phyloP scores from a whole-genome alignment of 37 sponge, comb jelly and placozoan species.

The Spongilla lacustris region DNA sequence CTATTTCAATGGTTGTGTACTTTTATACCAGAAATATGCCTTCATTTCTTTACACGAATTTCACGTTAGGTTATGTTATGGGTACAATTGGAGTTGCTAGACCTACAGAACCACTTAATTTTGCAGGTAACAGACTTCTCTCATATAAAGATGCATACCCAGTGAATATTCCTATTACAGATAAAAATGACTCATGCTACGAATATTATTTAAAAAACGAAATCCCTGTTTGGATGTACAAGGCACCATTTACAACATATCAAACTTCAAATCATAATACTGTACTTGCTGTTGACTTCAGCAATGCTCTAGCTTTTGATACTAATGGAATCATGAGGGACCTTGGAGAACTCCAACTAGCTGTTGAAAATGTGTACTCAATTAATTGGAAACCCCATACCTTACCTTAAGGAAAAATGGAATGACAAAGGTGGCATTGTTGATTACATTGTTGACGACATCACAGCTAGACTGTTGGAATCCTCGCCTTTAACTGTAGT shows the following conservation, averaged over 20 bases:
- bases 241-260: background rate
- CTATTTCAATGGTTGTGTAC: constrained; percentile 4
- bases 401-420: background rate
- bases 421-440: background rate
- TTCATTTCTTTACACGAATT: background rate
- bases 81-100: constrained; percentile 31
- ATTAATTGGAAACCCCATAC: background rate
- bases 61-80: constrained; percentile 5
- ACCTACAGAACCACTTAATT: constrained; percentile 15
- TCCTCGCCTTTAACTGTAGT: background rate
- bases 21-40: background rate
- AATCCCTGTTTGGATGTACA: background rate
- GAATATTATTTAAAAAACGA: background rate
- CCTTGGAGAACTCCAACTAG: constrained; percentile 4
- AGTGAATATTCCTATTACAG: background rate
- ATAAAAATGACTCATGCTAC: background rate
- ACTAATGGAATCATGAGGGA: background rate
- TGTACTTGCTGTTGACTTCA: constrained; percentile 4
- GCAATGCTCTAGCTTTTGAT: constrained; percentile 20
- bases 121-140: constrained; percentile 12
- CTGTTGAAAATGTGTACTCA: background rate
- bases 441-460: background rate
- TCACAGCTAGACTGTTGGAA: background rate
- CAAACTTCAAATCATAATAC: background rate
- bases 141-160: background rate